These are phyloP conservation scores for Drymodes brunneopygia DNA, from an alignment of 2,113 vertebrate species.

Conservation along the genomic window DNA sequence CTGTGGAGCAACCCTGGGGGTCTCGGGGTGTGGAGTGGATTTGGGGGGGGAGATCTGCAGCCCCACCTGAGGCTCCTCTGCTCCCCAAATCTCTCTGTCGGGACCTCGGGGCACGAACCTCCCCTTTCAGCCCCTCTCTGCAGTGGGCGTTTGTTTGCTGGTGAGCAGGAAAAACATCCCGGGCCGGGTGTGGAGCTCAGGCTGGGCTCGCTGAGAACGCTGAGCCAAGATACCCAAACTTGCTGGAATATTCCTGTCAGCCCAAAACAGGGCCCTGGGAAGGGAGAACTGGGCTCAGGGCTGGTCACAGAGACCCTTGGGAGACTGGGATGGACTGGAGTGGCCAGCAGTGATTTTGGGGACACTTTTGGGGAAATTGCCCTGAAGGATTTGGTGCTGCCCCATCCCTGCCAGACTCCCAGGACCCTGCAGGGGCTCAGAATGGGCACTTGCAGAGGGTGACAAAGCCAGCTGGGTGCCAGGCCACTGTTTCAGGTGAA, in stretches of 20 bases:
- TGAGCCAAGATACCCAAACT: neutral
- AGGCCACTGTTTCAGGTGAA: neutral
- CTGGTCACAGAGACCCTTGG: neutral
- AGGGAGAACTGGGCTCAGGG: neutral
- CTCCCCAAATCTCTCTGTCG: neutral
- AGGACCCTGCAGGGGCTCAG: accelerated
- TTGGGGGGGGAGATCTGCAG: neutral
- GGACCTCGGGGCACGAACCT: accelerated
- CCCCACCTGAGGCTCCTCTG: neutral
- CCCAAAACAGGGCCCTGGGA: neutral
- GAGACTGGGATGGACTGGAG: neutral
- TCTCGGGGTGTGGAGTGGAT: neutral
- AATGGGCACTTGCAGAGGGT: neutral
- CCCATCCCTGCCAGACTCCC: neutral
- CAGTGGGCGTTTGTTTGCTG: neutral
- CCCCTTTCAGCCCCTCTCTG: neutral
- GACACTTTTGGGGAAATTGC: no score
- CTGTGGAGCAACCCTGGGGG: neutral
- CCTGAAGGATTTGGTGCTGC: neutral
- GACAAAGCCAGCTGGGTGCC: neutral
- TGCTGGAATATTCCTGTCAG: accelerated
- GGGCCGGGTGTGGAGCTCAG: neutral
- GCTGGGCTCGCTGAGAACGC: neutral
- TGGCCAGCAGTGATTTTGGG: neutral
- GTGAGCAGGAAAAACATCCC: neutral